Conservation (phyloP, 2,797 vertebrate genomes). For the Bovichtus diacanthus region DNA sequence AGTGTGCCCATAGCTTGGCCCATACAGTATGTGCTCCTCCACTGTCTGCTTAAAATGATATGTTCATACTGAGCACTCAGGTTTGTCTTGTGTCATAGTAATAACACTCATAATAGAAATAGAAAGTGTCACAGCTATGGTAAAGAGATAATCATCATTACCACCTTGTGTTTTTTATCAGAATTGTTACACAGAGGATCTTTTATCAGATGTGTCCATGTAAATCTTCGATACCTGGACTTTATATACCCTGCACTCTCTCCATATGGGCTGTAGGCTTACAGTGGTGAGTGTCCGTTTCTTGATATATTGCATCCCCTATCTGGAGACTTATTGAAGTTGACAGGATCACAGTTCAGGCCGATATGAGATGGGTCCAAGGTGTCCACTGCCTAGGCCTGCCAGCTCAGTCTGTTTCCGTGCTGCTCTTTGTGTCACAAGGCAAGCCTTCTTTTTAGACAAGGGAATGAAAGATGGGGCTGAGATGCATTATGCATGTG, state of each 20-base stretch:
- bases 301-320: slow-evolving; percentile 35
- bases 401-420: slow-evolving; percentile 64
- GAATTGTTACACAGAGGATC: not conserved
- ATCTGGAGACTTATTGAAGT: slow-evolving; percentile 49
- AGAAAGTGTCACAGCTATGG: not conserved
- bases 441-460: slow-evolving; percentile 73
- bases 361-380: slow-evolving; percentile 70
- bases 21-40: slow-evolving; percentile 18
- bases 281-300: slow-evolving; percentile 21
- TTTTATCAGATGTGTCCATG: not conserved
- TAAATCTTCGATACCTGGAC: not conserved
- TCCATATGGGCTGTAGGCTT: slow-evolving; percentile 4
- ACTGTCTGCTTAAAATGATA: slow-evolving; percentile 31
- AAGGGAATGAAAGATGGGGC: slow-evolving; percentile 70
- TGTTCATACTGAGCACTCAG: slow-evolving; percentile 16
- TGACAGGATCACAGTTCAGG: slow-evolving; percentile 70
- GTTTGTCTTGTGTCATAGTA: not conserved
- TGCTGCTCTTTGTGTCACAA: slow-evolving; percentile 62
- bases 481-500: slow-evolving; percentile 77
- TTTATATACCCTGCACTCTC: not conserved
- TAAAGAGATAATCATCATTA: too few species aligned
- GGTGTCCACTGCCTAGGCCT: slow-evolving; percentile 68
- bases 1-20: slow-evolving; percentile 51
- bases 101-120: not conserved
- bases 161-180: not conserved